phyloP scores from a whole-genome alignment of 2,888 invertebrate species.

The Cantharis rufa region DNA sequence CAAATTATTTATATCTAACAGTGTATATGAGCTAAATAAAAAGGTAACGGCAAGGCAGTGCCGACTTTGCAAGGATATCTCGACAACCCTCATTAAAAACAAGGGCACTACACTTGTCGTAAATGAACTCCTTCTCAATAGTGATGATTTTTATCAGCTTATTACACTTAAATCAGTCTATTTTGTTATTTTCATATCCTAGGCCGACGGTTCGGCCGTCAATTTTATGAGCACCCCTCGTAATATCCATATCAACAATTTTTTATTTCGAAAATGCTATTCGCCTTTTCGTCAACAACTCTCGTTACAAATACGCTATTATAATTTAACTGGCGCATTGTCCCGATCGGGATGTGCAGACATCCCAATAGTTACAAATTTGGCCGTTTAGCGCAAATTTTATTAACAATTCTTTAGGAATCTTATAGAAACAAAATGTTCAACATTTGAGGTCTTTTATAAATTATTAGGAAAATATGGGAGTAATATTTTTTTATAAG shows the following conservation, averaged over 20 bases:
- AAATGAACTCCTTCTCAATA: not conserved
- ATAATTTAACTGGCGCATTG: not conserved
- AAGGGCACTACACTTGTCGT: not conserved
- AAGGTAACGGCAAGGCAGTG: slow-evolving; percentile 1
- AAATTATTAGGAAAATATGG: slow-evolving; percentile 15
- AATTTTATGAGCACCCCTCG: slow-evolving; percentile 3
- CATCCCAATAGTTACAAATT: not conserved
- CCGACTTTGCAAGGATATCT: not conserved
- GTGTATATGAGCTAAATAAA: slow-evolving; percentile 7
- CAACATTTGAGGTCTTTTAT: slow-evolving; percentile 6
- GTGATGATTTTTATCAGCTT: not conserved
- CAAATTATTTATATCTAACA: slow-evolving; percentile 9
- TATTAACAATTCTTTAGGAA: not conserved
- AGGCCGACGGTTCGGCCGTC: not conserved
- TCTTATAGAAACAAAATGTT: not conserved
- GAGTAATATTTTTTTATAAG: not conserved
- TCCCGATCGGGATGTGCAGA: not conserved
- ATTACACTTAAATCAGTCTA: slow-evolving; percentile 18
- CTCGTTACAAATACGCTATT: not conserved
- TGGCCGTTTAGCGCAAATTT: not conserved
- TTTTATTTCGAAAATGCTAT: not conserved
- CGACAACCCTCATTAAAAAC: not conserved
- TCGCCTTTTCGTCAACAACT: not conserved
- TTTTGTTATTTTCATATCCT: slow-evolving; percentile 7
- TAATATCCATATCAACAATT: not conserved